Evolutionary conservation across 2,888 invertebrate species (phyloP).

Genomic region (Cylindroiulus punctatus): DNA sequence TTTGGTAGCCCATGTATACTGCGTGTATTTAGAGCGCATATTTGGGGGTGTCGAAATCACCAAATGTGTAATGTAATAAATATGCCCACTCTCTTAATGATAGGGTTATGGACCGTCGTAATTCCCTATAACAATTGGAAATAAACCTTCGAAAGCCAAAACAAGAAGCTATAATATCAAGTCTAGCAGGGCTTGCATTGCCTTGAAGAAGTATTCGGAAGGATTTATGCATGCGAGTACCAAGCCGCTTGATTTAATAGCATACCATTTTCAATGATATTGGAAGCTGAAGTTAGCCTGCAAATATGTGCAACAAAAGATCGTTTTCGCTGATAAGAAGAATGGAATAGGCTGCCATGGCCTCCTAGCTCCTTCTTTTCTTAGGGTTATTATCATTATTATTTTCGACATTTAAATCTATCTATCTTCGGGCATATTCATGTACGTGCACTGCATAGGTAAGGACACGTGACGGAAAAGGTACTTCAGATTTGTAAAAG

Average conservation of each 20-base stretch:
- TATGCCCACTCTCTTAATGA: slow-evolving; percentile 42
- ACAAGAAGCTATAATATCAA: slow-evolving; percentile 26
- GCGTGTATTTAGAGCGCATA: neutral
- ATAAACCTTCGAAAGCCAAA: slow-evolving; percentile 23
- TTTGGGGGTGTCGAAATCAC: slow-evolving; percentile 16
- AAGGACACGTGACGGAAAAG: slow-evolving; percentile 29
- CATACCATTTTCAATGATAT: slow-evolving; percentile 42
- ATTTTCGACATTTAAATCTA: slow-evolving; percentile 7
- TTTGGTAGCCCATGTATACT: slow-evolving; percentile 12
- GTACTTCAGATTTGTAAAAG: neutral
- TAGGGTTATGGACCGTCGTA: slow-evolving; percentile 7
- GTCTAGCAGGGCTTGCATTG: neutral
- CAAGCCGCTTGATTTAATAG: slow-evolving; percentile 37
- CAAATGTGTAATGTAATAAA: slow-evolving; percentile 29
- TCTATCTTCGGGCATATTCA: slow-evolving; percentile 30
- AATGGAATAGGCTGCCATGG: slow-evolving; percentile 37
- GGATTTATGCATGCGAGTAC: slow-evolving; percentile 34
- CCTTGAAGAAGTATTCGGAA: slow-evolving; percentile 23
- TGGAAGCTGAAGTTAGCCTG: slow-evolving; percentile 19
- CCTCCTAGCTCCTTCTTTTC: slow-evolving; percentile 37
- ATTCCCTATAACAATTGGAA: neutral
- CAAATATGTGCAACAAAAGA: slow-evolving; percentile 8
- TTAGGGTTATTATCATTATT: slow-evolving; percentile 38
- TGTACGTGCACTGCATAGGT: neutral
- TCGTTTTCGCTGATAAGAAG: neutral